These are phyloP conservation scores for Tiliacea citrago DNA, from an alignment of 2,888 invertebrate genomes.

Conservation along the genomic window DNA sequence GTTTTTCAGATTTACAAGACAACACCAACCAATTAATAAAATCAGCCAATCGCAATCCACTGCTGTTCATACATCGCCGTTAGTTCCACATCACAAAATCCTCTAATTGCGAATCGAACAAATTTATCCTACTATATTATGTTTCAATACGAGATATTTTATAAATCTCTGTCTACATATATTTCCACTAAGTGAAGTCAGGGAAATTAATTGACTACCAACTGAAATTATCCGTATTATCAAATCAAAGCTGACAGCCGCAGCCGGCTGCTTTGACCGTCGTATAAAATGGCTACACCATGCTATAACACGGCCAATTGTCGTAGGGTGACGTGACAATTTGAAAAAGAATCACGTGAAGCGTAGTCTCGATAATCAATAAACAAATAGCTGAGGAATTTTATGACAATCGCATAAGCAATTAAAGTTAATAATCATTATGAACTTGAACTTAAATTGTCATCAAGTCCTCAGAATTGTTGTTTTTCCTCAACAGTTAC, in stretches of 20 bases:
- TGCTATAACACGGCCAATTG: background rate
- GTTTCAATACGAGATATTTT: background rate
- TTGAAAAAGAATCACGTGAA: background rate
- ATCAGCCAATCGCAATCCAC: background rate
- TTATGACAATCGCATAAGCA: conserved; percentile 28
- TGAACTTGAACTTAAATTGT: conserved; percentile 17
- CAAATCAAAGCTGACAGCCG: too few relatives aligned
- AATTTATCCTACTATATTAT: background rate
- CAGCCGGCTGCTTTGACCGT: too few relatives aligned
- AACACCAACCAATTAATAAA: background rate
- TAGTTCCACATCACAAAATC: background rate
- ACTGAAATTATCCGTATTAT: background rate
- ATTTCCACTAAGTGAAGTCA: too few relatives aligned
- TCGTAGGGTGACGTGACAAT: background rate
- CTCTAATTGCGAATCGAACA: conserved; percentile 9
- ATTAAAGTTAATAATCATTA: conserved; percentile 30
- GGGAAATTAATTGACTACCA: too few relatives aligned
- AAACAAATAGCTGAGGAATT: conserved; percentile 19
- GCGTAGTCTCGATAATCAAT: conserved; percentile 9
- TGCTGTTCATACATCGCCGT: background rate
- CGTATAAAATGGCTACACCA: too few relatives aligned
- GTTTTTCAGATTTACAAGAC: background rate
- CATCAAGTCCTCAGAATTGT: conserved; percentile 45
- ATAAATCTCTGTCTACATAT: background rate
- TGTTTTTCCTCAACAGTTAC: conserved; percentile 45